Percentiles rank a stretch among this genome's conserved stretches.
Conservation (phyloP, 2,888 invertebrate species). For the Selenia dentaria region DNA sequence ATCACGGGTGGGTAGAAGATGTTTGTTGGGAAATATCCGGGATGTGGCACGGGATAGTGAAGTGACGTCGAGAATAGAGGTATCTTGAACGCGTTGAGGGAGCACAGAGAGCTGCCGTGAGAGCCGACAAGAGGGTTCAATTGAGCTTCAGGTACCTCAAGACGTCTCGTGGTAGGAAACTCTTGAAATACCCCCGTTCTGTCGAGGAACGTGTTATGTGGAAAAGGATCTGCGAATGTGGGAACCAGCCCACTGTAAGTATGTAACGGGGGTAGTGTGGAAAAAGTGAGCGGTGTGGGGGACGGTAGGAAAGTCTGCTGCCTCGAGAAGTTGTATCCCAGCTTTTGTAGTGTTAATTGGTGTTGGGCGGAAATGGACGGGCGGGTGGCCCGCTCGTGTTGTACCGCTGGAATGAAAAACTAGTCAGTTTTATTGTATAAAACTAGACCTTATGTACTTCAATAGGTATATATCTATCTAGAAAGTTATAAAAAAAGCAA, state of each 20-base stretch:
- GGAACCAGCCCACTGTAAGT: constrained; percentile 50
- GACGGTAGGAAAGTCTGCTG: constrained; percentile 54
- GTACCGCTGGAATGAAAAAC: constrained; percentile 88
- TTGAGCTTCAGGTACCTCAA: constrained; percentile 50
- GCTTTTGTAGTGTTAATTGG: constrained; percentile 73
- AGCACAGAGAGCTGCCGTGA: constrained; percentile 48
- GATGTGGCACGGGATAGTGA: constrained; percentile 65
- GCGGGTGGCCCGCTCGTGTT: constrained; percentile 95
- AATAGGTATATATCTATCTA: no score
- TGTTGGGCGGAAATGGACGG: constrained; percentile 59
- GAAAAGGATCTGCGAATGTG: constrained; percentile 45
- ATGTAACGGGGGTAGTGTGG: constrained; percentile 57
- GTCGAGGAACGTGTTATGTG: constrained; percentile 57
- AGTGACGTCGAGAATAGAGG: constrained; percentile 65
- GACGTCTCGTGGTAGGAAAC: constrained; percentile 49
- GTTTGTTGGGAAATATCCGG: constrained; percentile 74
- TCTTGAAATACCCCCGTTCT: constrained; percentile 55
- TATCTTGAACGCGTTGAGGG: constrained; percentile 66
- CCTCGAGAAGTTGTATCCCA: constrained; percentile 73
- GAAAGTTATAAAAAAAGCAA: no score
- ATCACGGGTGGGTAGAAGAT: constrained; percentile 69
- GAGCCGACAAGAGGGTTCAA: constrained; percentile 46
- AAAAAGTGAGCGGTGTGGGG: constrained; percentile 49
- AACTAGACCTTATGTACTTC: no score
- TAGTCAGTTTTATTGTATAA: no score